These are phyloP conservation scores for Vollenhovia emeryi DNA, from an alignment of 1,140 invertebrate genomes.

Conservation along the genomic window DNA sequence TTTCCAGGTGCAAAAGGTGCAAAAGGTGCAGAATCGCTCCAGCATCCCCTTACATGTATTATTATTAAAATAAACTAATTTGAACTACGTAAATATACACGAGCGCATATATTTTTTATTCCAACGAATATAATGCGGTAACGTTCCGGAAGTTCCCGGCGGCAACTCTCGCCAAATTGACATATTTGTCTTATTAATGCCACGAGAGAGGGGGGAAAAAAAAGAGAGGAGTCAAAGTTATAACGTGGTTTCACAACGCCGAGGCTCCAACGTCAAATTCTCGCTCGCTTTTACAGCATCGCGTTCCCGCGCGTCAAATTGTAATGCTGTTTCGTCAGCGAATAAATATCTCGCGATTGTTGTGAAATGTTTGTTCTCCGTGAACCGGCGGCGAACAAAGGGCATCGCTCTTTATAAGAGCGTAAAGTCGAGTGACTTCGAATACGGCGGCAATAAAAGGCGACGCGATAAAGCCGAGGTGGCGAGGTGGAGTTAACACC, in stretches of 20 bases:
- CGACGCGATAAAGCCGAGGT: constrained; percentile 21
- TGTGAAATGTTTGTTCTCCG: constrained; percentile 7
- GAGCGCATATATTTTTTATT: background rate
- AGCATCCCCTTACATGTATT: background rate
- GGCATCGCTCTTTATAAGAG: constrained; percentile 36
- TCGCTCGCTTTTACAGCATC: background rate
- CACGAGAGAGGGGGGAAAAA: no score
- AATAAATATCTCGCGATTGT: constrained; percentile 41
- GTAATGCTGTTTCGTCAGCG: background rate
- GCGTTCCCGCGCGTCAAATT: background rate
- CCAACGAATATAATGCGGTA: background rate
- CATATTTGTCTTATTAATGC: constrained; percentile 26
- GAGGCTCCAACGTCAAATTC: background rate
- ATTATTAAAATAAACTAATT: background rate
- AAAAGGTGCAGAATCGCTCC: no score
- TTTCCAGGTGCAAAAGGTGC: no score
- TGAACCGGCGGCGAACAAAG: constrained; percentile 9
- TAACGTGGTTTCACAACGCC: background rate
- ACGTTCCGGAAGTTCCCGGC: background rate
- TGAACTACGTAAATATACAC: background rate
- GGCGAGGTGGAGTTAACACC: constrained; percentile 36
- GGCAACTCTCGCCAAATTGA: constrained; percentile 9
- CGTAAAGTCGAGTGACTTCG: constrained; percentile 43
- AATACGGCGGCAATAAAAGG: constrained; percentile 37
- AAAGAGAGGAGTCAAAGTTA: background rate